phyloP scores from a whole-genome alignment of 2,113 vertebrate genomes.

The Neotragus pygmaeus region DNA sequence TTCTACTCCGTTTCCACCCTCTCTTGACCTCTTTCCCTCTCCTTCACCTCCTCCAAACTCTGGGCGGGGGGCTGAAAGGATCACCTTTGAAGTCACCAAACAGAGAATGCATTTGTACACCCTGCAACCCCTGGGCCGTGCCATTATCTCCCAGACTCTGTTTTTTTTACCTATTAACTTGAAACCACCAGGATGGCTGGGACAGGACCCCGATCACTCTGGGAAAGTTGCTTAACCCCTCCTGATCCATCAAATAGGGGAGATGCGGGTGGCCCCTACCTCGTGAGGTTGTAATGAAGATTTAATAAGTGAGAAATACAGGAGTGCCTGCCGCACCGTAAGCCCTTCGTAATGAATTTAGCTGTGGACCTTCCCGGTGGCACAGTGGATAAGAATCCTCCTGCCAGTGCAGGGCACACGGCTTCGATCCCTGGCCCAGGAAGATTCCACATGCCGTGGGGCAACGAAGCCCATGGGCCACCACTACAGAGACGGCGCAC shows the following conservation, averaged over 20 bases:
- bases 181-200: not conserved
- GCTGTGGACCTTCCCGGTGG: not conserved
- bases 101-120: too few relatives aligned
- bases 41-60: not conserved
- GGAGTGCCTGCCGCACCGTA: fast-evolving
- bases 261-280: not conserved
- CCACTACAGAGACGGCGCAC: not conserved
- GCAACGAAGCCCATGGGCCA: not conserved
- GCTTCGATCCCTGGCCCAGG: not conserved
- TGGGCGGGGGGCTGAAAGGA: not conserved
- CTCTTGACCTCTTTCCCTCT: not conserved
- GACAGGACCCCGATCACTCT: fast-evolving
- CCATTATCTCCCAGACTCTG: too few relatives aligned
- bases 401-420: not conserved
- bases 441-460: not conserved
- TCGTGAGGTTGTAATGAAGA: not conserved
- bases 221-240: not conserved
- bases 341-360: fast-evolving
- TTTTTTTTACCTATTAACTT: not conserved
- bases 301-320: not conserved
- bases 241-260: not conserved
- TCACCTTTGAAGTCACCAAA: not conserved
- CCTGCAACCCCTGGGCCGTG: too few relatives aligned
- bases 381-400: not conserved
- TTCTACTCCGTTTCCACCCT: too few relatives aligned